phyloP scores from a whole-genome alignment of 2,797 vertebrate genomes.

The Podargus strigoides region DNA sequence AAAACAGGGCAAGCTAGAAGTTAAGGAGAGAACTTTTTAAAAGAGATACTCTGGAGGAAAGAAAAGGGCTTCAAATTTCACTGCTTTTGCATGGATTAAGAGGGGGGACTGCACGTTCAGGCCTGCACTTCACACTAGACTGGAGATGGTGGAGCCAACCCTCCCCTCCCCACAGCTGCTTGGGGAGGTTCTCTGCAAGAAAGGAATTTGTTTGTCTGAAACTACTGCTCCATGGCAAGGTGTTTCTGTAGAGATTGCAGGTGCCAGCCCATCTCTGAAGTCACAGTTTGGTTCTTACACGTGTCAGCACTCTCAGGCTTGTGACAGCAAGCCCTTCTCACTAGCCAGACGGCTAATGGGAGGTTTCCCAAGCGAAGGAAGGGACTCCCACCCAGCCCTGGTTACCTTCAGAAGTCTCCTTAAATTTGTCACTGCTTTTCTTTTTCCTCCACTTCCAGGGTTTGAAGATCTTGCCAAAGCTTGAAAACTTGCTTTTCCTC shows the following conservation, averaged over 20 bases:
- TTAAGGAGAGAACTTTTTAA: background rate
- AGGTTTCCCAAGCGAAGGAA: background rate
- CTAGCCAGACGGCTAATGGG: background rate
- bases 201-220: slow-evolving; percentile 9
- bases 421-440: slow-evolving; percentile 96
- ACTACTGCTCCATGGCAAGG: background rate
- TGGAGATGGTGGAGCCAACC: background rate
- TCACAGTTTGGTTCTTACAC: background rate
- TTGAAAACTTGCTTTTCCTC: slow-evolving; percentile 95
- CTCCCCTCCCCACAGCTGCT: background rate
- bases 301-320: background rate
- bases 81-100: background rate
- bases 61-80: slow-evolving; percentile 21
- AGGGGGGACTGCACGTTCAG: background rate
- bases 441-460: slow-evolving; percentile 99
- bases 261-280: background rate
- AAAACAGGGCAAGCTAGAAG: slow-evolving; percentile 31
- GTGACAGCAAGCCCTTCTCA: background rate
- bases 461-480: slow-evolving; percentile 97
- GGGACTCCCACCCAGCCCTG: background rate
- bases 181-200: background rate
- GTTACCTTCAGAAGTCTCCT: slow-evolving; percentile 95
- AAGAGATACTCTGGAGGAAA: background rate
- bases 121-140: background rate
- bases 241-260: background rate